Evolutionary conservation across 2,113 vertebrate genomes (phyloP).

Genomic region (Eretmochelys imbricata): DNA sequence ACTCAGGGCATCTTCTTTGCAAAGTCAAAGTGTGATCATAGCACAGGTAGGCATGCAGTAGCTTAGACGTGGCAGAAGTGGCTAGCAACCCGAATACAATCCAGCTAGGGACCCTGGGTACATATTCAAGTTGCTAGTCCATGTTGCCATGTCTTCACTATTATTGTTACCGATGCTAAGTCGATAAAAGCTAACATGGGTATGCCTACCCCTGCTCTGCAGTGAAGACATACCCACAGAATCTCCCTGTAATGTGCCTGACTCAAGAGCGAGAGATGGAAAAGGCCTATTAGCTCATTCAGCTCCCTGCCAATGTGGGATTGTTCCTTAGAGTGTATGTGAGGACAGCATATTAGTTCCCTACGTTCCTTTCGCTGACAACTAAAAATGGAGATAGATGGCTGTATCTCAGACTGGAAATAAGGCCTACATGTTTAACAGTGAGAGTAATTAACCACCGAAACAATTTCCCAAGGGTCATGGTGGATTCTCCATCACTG

Average conservation of each 20-base stretch:
- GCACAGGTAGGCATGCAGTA: neutral
- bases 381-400: neutral
- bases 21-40: neutral
- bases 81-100: too few relatives aligned
- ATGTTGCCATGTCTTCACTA: too few relatives aligned
- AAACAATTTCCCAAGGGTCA: too few relatives aligned
- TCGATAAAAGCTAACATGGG: too few relatives aligned
- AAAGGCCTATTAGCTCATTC: conserved; percentile 34
- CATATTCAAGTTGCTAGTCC: too few relatives aligned
- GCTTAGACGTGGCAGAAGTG: too few relatives aligned
- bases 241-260: neutral
- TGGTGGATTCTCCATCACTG: too few relatives aligned
- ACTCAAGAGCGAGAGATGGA: conserved; percentile 1
- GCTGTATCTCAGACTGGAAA: neutral
- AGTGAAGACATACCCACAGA: neutral
- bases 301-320: neutral
- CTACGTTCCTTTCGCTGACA: neutral
- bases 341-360: neutral
- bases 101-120: too few relatives aligned
- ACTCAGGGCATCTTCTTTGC: neutral
- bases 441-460: too few relatives aligned
- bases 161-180: too few relatives aligned
- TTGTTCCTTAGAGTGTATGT: neutral
- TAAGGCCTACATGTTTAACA: too few relatives aligned
- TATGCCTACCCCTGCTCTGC: too few relatives aligned